Conservation (phyloP, 2,888 invertebrate species). For the Drosophila colorata region DNA sequence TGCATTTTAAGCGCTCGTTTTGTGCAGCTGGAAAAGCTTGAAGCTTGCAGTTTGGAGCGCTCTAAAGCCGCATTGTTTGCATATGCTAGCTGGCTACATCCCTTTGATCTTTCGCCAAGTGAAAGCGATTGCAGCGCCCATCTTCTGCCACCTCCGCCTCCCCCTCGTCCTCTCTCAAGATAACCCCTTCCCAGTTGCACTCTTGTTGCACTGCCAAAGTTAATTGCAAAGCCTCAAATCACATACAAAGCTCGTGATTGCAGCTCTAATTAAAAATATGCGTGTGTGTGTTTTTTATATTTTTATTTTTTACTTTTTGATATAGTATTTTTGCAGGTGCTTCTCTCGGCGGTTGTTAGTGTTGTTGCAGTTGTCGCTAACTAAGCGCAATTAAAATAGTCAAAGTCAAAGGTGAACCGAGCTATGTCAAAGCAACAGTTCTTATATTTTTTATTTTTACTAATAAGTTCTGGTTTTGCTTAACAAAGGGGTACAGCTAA, state of each 20-base stretch:
- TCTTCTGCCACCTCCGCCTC: neutral
- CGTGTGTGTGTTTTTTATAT: constrained; percentile 20
- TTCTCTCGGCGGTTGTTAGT: constrained; percentile 4
- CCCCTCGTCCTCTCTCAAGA: constrained; percentile 4
- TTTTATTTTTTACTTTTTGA: constrained; percentile 18
- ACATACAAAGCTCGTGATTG: constrained; percentile 15
- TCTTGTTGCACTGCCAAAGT: constrained; percentile 64
- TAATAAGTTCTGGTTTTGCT: constrained; percentile 1
- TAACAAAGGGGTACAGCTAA: neutral
- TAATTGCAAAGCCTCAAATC: constrained; percentile 68
- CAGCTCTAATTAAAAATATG: constrained; percentile 68
- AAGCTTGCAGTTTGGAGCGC: constrained; percentile 49
- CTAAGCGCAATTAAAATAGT: constrained; percentile 62
- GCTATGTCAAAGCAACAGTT: constrained; percentile 4
- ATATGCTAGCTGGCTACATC: constrained; percentile 63
- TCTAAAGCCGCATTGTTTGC: constrained; percentile 66
- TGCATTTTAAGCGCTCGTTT: constrained; percentile 65
- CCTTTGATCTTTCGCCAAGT: constrained; percentile 77
- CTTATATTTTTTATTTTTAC: neutral
- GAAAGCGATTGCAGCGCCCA: constrained; percentile 71
- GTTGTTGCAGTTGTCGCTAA: constrained; percentile 7
- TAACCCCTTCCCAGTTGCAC: constrained; percentile 32
- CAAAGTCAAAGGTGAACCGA: constrained; percentile 33
- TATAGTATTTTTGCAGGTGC: constrained; percentile 20
- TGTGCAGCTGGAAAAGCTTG: constrained; percentile 30